Base-by-base conservation (phyloP, 2,888 invertebrate species). In the Pediacus dermestoides region DNA sequence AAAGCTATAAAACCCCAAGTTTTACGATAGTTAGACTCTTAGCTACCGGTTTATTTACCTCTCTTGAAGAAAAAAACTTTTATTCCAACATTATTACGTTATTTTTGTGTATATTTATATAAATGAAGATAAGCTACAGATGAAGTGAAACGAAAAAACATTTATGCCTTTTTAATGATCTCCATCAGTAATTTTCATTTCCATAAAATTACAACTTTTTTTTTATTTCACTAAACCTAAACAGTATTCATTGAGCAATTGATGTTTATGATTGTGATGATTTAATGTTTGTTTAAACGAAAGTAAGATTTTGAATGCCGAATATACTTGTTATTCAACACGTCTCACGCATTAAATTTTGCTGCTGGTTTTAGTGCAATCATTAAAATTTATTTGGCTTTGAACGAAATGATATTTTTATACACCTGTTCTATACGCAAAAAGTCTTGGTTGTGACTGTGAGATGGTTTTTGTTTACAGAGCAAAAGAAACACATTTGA, bases 11-110 rank as follows among this genome's bases (percentile, higher is more conserved):
- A 50, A 42, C 36, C 37, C 35, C 25, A 44, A 36, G 35, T 41
- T 49, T 49, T 49, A 49, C 38, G 45, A 43, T 35, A 31, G 26
- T 30, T 38, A 28, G 8, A 37, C 42, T 37, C 30, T 32, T 39
- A 31, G 45, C 48, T 48, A 48, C 48, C 42, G 46, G 45, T 43
- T 48, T 44, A 44, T 47, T 41, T 47, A 37, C 41, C 32, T 38
- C 25, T n/a, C n/a, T n/a, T n/a, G n/a, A 18, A 16, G 30, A 16
- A 16, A 16, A 26, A 27, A 36, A 30, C 18, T 16, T 26, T 34
- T 16, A 14, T 12, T 30, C 37, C 2, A 11, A 30, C 28, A 15
- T 35, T 31, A 39, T 39, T 36, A 37, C 28, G 31, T 44, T 37
- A 39, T 37, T 39, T 18, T 18, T 18, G 6, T 18, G n/a, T n/a